These are phyloP conservation scores for Beroe ovata DNA, from an alignment of 37 sponge, comb jelly and placozoan species.

Conservation along the genomic window DNA sequence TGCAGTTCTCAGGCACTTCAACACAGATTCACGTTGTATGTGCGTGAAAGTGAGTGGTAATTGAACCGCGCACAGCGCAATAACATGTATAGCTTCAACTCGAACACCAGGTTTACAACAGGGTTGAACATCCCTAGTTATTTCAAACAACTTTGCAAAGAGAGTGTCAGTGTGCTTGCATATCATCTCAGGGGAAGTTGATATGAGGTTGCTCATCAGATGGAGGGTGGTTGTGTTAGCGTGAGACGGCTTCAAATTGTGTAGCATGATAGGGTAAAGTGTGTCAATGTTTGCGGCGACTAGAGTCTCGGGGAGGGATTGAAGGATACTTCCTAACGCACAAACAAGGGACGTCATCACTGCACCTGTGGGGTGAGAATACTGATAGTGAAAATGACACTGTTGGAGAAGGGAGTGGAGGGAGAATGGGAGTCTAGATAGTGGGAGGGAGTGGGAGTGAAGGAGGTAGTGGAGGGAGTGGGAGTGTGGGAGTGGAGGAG, in stretches of 20 bases:
- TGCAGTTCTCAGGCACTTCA: not conserved
- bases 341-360: not conserved
- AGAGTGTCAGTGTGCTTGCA: constrained; percentile 22
- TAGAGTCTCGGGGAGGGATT: constrained; percentile 23
- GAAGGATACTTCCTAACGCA: constrained; percentile 8
- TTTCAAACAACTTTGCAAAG: not conserved
- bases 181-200: not conserved
- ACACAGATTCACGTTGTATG: constrained; percentile 17
- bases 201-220: not conserved
- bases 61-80: not conserved
- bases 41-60: not conserved
- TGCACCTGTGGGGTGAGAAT: not conserved
- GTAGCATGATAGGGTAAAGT: constrained; percentile 32
- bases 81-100: not conserved
- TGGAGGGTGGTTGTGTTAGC: not conserved
- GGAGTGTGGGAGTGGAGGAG: too few relatives aligned
- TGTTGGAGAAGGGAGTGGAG: too few relatives aligned
- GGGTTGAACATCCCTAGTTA: not conserved
- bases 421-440: too few relatives aligned
- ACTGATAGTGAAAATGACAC: too few relatives aligned
- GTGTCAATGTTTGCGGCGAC: constrained; percentile 13
- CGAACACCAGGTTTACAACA: not conserved
- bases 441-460: too few relatives aligned
- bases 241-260: not conserved
- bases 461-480: too few relatives aligned